Percentiles rank a stretch among this genome's conserved stretches.
Conservation (phyloP, 2,113 vertebrate species). For the Diphyllodes magnificus region DNA sequence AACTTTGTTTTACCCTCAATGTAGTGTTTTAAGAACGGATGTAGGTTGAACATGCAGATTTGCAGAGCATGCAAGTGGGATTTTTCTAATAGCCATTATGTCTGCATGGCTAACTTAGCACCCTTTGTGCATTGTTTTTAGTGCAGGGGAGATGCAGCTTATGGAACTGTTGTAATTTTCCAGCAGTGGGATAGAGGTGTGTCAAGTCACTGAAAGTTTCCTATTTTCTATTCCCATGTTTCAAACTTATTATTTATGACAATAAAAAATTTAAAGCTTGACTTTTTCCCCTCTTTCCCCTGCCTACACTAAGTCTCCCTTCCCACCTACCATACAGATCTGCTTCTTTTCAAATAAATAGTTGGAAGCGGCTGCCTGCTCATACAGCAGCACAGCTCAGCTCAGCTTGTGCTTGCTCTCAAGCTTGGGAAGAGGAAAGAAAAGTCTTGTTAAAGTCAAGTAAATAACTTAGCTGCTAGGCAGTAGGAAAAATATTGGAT, state of each 20-base stretch:
- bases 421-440: slow-evolving; percentile 30
- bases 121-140: slow-evolving; percentile 26
- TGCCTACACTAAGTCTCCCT: neutral
- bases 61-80: neutral
- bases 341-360: slow-evolving; percentile 50
- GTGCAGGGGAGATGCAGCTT: neutral
- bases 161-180: slow-evolving; percentile 23
- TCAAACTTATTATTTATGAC: neutral
- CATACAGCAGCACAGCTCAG: neutral
- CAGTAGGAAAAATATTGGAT: slow-evolving; percentile 59
- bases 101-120: neutral
- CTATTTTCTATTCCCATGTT: slow-evolving; percentile 26
- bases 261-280: slow-evolving; percentile 26
- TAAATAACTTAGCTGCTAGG: slow-evolving; percentile 61
- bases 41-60: neutral
- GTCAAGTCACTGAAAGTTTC: neutral
- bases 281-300: slow-evolving; percentile 1
- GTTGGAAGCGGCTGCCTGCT: slow-evolving; percentile 5
- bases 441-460: slow-evolving; percentile 52
- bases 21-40: neutral
- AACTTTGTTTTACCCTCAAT: neutral
- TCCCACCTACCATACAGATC: slow-evolving; percentile 19
- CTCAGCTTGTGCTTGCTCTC: slow-evolving; percentile 23
- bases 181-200: slow-evolving; percentile 18
- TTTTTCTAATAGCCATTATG: neutral